A percentile compares a stretch with the other conserved stretches of the same genome.
These are phyloP conservation scores for Diploscapter pachys DNA, from an alignment of 1,140 invertebrate genomes.

Conservation along the genomic window DNA sequence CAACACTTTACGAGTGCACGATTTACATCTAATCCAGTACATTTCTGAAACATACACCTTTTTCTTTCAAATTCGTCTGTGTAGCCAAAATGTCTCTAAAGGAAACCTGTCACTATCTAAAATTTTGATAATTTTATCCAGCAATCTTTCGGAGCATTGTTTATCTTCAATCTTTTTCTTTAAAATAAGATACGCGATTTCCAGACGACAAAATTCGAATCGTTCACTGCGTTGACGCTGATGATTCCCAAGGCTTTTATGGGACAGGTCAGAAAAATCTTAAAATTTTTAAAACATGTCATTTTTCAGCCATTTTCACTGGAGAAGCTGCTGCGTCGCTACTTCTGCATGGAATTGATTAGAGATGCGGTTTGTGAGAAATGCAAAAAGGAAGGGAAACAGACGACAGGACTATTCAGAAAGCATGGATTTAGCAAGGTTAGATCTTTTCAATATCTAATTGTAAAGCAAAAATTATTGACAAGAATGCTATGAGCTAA, in stretches of 20 bases:
- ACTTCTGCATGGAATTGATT: conserved; percentile 34
- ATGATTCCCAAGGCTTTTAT: conserved; percentile 22
- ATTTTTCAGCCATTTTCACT: conserved; percentile 18
- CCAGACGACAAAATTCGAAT: conserved; percentile 22
- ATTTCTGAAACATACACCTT: no score
- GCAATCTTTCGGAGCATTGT: no score
- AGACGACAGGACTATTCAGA: conserved; percentile 30
- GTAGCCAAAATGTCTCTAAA: no score
- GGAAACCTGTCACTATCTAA: no score
- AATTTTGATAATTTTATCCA: no score
- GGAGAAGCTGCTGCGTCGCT: conserved; percentile 30
- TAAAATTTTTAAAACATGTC: background rate
- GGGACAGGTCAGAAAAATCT: conserved; percentile 10
- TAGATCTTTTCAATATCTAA: conserved; percentile 32
- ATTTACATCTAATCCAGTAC: no score
- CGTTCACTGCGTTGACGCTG: conserved; percentile 20
- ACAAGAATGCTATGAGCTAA: no score
- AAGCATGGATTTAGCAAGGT: conserved; percentile 37
- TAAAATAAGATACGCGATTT: background rate
- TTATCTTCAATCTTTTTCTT: no score
- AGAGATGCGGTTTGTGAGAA: conserved; percentile 29
- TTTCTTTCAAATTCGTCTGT: no score
- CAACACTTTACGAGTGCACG: no score
- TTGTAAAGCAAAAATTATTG: no score
- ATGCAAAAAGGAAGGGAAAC: conserved; percentile 18